These are phyloP conservation scores for Stenurella melanura DNA, from an alignment of 2,888 invertebrate genomes.

Conservation along the genomic window DNA sequence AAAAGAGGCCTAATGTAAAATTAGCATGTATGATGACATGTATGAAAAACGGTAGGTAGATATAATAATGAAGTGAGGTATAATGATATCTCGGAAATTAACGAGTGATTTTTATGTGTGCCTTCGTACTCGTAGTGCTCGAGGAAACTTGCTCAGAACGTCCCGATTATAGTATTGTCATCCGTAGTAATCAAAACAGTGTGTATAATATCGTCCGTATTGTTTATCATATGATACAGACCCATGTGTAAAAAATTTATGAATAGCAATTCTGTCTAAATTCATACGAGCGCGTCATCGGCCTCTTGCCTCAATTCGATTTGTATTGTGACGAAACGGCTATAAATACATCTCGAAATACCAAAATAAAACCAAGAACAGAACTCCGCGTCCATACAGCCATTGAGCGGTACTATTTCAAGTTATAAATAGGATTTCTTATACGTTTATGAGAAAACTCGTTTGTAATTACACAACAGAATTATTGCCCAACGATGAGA, in stretches of 20 bases:
- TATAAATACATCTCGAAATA: constrained; percentile 47
- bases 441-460: not conserved
- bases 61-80: too few relatives aligned
- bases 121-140: too few relatives aligned
- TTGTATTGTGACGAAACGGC: constrained; percentile 44
- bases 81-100: too few relatives aligned
- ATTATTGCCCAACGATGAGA: not conserved
- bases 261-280: not conserved
- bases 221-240: not conserved
- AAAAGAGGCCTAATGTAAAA: too few relatives aligned
- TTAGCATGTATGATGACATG: too few relatives aligned
- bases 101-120: too few relatives aligned
- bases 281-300: constrained; percentile 12
- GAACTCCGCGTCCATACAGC: constrained; percentile 42
- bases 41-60: too few relatives aligned
- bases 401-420: not conserved
- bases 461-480: not conserved
- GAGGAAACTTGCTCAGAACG: too few relatives aligned
- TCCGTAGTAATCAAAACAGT: not conserved
- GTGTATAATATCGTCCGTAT: not conserved
- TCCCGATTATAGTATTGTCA: too few relatives aligned
- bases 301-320: constrained; percentile 39
- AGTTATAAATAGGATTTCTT: not conserved
- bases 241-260: not conserved
- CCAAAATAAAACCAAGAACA: constrained; percentile 46